phyloP scores from a whole-genome alignment of 2,888 invertebrate species.

The Rhamnusium bicolor region DNA sequence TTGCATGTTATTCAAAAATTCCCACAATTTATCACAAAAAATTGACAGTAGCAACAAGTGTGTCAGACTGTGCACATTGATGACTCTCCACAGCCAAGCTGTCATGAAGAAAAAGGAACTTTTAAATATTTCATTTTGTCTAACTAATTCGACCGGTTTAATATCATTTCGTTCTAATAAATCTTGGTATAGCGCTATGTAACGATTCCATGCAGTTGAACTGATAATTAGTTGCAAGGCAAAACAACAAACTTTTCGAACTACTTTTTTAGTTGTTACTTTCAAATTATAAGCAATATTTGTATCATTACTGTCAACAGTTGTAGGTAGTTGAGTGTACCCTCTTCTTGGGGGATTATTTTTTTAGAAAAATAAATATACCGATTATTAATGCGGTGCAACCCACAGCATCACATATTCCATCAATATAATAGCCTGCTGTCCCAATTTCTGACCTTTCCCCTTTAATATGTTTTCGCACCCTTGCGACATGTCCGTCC shows the following conservation, averaged over 20 bases:
- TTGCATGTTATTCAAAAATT: constrained; percentile 81
- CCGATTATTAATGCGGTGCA: constrained; percentile 82
- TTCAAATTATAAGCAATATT: constrained; percentile 80
- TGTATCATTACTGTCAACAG: constrained; percentile 71
- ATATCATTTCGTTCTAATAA: constrained; percentile 79
- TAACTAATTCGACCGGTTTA: constrained; percentile 72
- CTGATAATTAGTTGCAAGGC: constrained; percentile 82
- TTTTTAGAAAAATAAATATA: constrained; percentile 78
- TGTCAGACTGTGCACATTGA: constrained; percentile 85
- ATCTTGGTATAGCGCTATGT: constrained; percentile 86
- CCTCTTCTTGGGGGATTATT: constrained; percentile 83
- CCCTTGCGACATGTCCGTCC: constrained; percentile 89
- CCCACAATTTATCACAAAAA: constrained; percentile 88
- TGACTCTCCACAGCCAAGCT: constrained; percentile 83
- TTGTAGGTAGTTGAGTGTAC: constrained; percentile 79
- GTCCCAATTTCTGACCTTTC: constrained; percentile 88
- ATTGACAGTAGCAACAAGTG: constrained; percentile 84
- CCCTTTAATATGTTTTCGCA: constrained; percentile 82
- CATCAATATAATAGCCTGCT: constrained; percentile 87
- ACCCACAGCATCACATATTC: constrained; percentile 85
- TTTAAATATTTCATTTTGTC: constrained; percentile 77
- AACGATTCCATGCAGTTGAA: constrained; percentile 88
- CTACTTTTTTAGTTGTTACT: constrained; percentile 78
- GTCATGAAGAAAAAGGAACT: constrained; percentile 84
- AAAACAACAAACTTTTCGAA: constrained; percentile 78